phyloP scores from a whole-genome alignment of 2,888 invertebrate species.

The Drosophila bunnanda region DNA sequence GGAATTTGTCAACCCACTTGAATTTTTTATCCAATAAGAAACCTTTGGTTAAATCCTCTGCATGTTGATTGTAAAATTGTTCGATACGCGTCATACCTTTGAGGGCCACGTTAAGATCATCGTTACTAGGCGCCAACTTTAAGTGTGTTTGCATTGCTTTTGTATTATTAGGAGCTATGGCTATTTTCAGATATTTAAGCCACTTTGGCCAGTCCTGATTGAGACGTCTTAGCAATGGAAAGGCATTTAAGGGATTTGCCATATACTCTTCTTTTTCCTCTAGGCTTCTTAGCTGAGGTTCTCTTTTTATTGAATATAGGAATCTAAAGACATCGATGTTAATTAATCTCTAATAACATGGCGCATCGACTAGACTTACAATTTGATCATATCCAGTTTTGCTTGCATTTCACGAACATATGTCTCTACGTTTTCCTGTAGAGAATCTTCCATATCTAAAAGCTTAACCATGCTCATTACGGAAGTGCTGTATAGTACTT shows the following conservation, averaged over 20 bases:
- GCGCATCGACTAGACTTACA: conserved; percentile 23
- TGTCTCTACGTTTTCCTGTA: conserved; percentile 8
- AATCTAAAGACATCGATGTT: conserved; percentile 22
- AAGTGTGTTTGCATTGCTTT: conserved; percentile 30
- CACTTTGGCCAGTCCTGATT: conserved; percentile 57
- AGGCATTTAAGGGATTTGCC: conserved; percentile 52
- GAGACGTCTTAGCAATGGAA: conserved; percentile 40
- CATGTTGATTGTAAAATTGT: conserved; percentile 42
- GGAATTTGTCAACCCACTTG: conserved; percentile 21
- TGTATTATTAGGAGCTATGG: background rate
- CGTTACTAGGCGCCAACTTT: conserved; percentile 21
- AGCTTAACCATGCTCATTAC: conserved; percentile 32
- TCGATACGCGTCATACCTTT: conserved; percentile 48
- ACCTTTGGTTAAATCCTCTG: conserved; percentile 52
- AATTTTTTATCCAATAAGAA: conserved; percentile 37
- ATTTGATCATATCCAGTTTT: conserved; percentile 39
- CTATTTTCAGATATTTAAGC: conserved; percentile 41
- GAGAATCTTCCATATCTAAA: conserved; percentile 39
- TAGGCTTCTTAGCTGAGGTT: background rate
- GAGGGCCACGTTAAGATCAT: conserved; percentile 29
- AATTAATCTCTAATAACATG: background rate
- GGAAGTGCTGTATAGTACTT: conserved; percentile 33
- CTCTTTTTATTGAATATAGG: conserved; percentile 22
- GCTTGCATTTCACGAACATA: conserved; percentile 39
- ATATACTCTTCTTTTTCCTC: conserved; percentile 36